A percentile compares a stretch with the other conserved stretches of the same genome.
Conservation (phyloP, 1,140 invertebrate genomes). For the Halictus rubicundus region DNA sequence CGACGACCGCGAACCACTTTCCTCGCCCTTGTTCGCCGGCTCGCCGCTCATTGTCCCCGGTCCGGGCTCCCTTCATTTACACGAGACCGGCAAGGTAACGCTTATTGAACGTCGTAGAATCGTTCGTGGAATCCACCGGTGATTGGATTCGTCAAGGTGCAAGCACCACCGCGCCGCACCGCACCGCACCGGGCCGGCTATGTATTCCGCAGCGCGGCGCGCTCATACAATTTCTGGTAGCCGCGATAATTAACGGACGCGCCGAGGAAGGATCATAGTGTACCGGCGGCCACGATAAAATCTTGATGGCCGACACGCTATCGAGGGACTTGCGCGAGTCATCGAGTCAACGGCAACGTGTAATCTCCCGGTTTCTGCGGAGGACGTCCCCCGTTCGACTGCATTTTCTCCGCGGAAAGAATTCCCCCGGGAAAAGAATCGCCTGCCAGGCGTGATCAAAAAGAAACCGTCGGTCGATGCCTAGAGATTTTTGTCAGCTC, state of each 20-base stretch:
- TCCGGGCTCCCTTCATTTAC: not conserved
- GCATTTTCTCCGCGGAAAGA: no score
- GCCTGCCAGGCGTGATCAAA: no score
- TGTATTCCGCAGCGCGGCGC: not conserved
- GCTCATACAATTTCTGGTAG: conserved; percentile 2
- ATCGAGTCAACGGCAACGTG: not conserved
- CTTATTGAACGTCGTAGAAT: not conserved
- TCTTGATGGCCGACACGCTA: not conserved
- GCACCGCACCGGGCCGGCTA: no score
- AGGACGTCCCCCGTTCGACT: no score
- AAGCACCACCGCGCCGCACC: not conserved
- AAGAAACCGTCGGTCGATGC: no score
- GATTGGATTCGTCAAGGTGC: not conserved
- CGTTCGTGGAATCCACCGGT: not conserved
- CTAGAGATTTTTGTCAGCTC: no score
- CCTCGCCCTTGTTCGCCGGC: conserved; percentile 20
- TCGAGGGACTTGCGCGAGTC: not conserved
- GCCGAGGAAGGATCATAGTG: not conserved
- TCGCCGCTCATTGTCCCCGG: conserved; percentile 12
- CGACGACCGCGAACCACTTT: conserved; percentile 41
- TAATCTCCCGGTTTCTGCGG: conserved; percentile 3
- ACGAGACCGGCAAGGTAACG: not conserved
- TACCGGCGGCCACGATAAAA: not conserved
- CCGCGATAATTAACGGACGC: not conserved
- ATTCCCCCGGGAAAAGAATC: no score